phyloP scores from a whole-genome alignment of 2,797 vertebrate genomes.

The Gymnopithys bicolor region DNA sequence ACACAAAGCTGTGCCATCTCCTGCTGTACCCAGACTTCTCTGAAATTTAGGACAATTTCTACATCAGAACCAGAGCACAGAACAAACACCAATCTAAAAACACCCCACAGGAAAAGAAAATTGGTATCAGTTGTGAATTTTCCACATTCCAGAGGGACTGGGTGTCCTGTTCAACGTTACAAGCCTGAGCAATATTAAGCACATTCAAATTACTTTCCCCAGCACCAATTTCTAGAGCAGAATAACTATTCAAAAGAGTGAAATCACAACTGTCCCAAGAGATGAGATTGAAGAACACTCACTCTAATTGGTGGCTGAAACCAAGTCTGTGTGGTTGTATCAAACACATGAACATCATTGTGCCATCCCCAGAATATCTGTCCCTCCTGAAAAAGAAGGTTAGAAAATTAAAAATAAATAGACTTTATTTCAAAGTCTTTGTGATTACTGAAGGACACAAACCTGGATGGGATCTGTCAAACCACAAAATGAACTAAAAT shows the following conservation, averaged over 20 bases:
- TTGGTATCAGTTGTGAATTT: background rate
- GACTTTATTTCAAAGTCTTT: background rate
- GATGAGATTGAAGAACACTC: conserved; percentile 44
- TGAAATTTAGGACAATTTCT: background rate
- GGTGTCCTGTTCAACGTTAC: background rate
- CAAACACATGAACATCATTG: conserved; percentile 93
- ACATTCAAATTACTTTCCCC: background rate
- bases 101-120: background rate
- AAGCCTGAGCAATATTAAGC: background rate
- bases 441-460: background rate
- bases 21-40: background rate
- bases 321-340: conserved; percentile 85
- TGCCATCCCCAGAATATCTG: conserved; percentile 96
- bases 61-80: background rate
- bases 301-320: conserved; percentile 85
- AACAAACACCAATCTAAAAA: background rate
- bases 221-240: background rate
- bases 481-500: background rate
- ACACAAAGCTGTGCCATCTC: background rate
- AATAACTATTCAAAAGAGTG: background rate
- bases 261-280: background rate
- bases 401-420: background rate
- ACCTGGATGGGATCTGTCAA: background rate
- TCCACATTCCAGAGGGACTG: background rate
- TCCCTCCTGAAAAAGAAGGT: conserved; percentile 78